phyloP scores from a whole-genome alignment of 2,113 vertebrate species.

The Sclerurus mexicanus region DNA sequence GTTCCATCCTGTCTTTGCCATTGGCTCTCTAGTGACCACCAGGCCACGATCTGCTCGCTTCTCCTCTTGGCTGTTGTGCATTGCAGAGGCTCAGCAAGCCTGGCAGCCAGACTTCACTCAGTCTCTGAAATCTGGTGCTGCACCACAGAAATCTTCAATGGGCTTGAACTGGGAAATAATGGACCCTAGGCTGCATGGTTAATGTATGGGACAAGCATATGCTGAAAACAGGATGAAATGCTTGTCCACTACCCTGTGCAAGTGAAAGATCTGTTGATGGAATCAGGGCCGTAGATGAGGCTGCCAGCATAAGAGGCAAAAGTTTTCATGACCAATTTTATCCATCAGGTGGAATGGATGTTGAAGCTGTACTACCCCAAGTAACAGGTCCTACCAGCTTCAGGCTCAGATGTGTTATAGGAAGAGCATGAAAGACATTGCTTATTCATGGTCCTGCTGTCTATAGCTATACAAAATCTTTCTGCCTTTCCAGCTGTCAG shows the following conservation, averaged over 20 bases:
- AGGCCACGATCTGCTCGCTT: not conserved
- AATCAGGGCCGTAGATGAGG: not conserved
- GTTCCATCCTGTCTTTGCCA: not conserved
- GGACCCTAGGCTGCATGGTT: fast-evolving
- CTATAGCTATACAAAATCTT: not conserved
- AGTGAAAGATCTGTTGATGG: not conserved
- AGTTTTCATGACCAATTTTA: not conserved
- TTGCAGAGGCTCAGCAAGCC: not conserved
- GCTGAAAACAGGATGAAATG: not conserved
- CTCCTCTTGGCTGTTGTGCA: not conserved
- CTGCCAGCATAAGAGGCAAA: not conserved
- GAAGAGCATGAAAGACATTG: not conserved
- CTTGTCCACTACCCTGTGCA: not conserved
- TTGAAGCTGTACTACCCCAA: not conserved
- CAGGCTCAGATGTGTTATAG: fast-evolving
- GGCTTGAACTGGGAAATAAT: not conserved
- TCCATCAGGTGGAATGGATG: not conserved
- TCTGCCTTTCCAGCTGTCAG: not conserved
- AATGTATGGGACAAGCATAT: not conserved
- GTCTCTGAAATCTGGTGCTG: not conserved
- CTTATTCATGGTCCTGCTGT: not conserved
- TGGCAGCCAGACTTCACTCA: not conserved
- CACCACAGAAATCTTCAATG: not conserved
- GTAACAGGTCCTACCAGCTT: not conserved
- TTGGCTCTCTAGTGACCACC: not conserved